Base-by-base conservation (phyloP, 2,797 vertebrate genomes). In the Heterohyrax brucei region DNA sequence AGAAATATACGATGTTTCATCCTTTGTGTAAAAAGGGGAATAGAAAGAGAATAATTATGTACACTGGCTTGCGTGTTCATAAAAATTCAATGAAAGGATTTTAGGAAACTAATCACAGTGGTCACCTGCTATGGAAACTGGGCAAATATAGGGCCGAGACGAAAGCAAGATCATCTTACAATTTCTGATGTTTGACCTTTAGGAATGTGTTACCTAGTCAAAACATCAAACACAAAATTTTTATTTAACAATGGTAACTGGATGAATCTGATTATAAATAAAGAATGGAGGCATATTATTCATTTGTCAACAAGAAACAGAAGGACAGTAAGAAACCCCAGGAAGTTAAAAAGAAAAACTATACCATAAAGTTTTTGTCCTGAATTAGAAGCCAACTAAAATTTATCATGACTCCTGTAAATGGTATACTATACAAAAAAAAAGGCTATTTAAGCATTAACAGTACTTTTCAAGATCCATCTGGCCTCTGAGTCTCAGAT, bases 51-150 rank as follows among this genome's bases (percentile, higher is more conserved):
- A 46, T 53, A 26, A 50, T 68, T 83, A 68, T 33, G 10, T 75
- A 28, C 30, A 75, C 7, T 64, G 46, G 50, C 44, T 93, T 87
- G 46, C 7, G n/a, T 18, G 33, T 33, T n/a, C 56, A 78, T 78
- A 91, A 68, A 90, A 89, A 62, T 82, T 75, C 77, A 89, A 53
- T 96, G 72, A 87, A 91, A 73, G 3, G 5, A 79, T 75, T 93
- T 68, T 91, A 92, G 86, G 50, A 94, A 90, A 76, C 33, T 53
- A 80, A 50, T 61, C 78, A 73, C 19, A 87, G 21, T 4, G 46
- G 61, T 39, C 53, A 92, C 66, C 26, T 64, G 72, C 28, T 84
- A 10, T 26, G 21, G 61, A 28, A 91, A 85, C 8, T 87, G 46
- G 90, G 18, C 22, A 86, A 79, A 92, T 66, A 83, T 0, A 79